These are phyloP conservation scores for Meloe dianella DNA, from an alignment of 2,888 invertebrate genomes.

Conservation along the genomic window DNA sequence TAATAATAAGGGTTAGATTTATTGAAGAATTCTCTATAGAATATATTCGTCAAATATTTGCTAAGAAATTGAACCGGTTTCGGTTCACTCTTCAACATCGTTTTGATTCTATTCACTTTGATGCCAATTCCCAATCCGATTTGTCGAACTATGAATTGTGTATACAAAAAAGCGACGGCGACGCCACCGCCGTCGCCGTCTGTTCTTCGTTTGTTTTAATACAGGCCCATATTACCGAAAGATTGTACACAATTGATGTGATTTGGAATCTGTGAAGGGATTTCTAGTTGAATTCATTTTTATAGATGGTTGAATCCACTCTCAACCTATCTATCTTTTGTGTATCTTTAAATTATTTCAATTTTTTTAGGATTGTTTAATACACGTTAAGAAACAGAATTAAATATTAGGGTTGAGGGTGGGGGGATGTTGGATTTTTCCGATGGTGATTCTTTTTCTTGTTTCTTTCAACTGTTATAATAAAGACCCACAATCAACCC, in stretches of 20 bases:
- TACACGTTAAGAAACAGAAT: background rate
- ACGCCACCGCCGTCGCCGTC: background rate
- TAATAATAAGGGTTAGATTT: background rate
- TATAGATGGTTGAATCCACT: background rate
- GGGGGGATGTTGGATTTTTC: too few species aligned
- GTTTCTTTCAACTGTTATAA: background rate
- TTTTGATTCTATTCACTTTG: background rate
- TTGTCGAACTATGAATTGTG: background rate
- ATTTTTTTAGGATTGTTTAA: background rate
- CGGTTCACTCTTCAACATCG: background rate
- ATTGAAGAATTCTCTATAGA: background rate
- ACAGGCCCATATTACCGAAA: background rate
- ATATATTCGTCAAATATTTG: background rate
- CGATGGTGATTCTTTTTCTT: too few species aligned
- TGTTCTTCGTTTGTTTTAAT: slow-evolving; percentile 1
- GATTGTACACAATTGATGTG: background rate
- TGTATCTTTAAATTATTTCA: background rate
- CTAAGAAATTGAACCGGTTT: background rate
- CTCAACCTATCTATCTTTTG: background rate
- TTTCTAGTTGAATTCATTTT: background rate
- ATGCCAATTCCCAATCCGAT: slow-evolving; percentile 7
- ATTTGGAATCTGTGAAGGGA: background rate
- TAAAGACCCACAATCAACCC: slow-evolving; percentile 3
- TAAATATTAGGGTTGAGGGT: too few species aligned
- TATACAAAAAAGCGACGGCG: background rate